A percentile compares a stretch with the other conserved stretches of the same genome.
These are phyloP conservation scores for Isichthys henryi DNA, from an alignment of 2,113 vertebrate genomes.

Conservation along the genomic window DNA sequence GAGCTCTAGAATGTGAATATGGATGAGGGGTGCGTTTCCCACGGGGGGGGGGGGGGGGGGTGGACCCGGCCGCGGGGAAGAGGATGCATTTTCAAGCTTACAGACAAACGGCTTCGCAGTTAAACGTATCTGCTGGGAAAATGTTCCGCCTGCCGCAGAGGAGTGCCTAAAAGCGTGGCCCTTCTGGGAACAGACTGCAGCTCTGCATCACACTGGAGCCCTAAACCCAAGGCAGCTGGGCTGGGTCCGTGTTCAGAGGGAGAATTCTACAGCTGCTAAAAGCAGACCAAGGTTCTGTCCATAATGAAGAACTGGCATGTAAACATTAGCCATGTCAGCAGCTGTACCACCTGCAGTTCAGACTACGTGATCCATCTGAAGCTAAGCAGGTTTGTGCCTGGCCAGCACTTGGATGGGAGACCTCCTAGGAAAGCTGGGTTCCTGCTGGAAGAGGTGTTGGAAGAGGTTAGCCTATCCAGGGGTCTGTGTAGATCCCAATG, in stretches of 20 bases:
- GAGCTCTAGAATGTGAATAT: constrained; percentile 16
- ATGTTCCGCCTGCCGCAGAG: constrained; percentile 55
- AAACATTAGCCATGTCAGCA: neutral
- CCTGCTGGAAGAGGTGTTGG: neutral
- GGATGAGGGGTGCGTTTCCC: constrained; percentile 18
- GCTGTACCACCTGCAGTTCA: neutral
- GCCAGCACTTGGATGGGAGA: neutral
- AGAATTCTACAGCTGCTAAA: neutral
- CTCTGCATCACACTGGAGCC: neutral
- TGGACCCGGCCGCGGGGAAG: neutral
- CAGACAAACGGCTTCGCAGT: constrained; percentile 47
- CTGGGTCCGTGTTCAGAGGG: neutral
- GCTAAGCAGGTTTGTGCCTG: neutral
- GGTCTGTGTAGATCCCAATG: neutral
- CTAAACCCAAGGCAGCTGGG: neutral
- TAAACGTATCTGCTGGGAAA: constrained; percentile 57
- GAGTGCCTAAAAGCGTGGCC: constrained; percentile 46
- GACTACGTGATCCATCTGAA: neutral
- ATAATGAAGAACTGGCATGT: neutral
- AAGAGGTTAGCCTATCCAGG: no score
- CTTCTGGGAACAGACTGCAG: neutral
- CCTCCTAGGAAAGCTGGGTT: neutral
- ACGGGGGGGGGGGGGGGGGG: neutral
- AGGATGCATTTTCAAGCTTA: constrained; percentile 31
- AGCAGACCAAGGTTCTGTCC: neutral